phyloP scores from a whole-genome alignment of 1,140 invertebrate genomes.

The Tribolium madens region DNA sequence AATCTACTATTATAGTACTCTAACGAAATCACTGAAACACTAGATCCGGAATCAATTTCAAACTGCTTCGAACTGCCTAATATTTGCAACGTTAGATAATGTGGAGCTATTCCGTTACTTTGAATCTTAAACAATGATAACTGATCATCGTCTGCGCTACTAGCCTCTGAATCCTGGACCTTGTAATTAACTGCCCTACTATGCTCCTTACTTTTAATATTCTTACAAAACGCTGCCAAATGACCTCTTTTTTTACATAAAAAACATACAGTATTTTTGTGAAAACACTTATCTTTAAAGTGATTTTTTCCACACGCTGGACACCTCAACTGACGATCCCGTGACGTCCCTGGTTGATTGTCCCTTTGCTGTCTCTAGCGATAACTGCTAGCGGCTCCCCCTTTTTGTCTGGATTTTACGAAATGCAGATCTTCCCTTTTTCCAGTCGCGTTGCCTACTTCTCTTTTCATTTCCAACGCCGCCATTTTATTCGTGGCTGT shows the following conservation, averaged over 20 bases:
- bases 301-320: background rate
- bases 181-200: background rate
- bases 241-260: constrained; percentile 13
- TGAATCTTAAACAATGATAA: background rate
- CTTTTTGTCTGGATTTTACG: background rate
- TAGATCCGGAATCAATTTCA: background rate
- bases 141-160: no score
- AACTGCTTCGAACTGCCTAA: background rate
- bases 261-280: background rate
- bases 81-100: background rate
- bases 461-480: background rate
- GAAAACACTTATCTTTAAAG: background rate
- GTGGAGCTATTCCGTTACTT: background rate
- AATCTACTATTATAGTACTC: no score
- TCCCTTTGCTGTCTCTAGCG: background rate
- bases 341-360: no score
- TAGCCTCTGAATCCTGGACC: background rate
- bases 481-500: background rate
- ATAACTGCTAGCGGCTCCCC: background rate
- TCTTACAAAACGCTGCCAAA: background rate
- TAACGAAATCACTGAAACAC: background rate
- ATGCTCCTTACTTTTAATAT: background rate
- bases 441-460: background rate
- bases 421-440: background rate
- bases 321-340: no score